Conservation (phyloP, 2,888 invertebrate genomes). For the Chrysolina americana region DNA sequence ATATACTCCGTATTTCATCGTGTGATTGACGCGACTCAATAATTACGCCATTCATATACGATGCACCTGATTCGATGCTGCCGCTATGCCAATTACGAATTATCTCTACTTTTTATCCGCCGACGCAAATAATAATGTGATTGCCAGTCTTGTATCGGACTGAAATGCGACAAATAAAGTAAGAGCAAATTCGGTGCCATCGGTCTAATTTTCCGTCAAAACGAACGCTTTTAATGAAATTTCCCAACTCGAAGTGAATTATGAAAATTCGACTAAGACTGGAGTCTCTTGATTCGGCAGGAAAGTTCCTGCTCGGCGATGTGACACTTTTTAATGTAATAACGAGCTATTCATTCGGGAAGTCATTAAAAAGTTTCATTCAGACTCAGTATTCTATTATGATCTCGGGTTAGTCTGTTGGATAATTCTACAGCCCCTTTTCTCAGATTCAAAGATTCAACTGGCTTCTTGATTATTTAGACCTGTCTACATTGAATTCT, state of each 20-base stretch:
- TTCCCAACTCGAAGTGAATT: neutral
- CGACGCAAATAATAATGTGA: neutral
- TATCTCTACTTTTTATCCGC: neutral
- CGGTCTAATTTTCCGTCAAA: neutral
- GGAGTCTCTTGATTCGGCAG: neutral
- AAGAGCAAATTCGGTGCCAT: neutral
- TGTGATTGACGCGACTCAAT: no score
- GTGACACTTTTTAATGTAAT: neutral
- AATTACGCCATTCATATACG: neutral
- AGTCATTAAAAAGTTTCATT: neutral
- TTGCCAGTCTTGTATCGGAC: neutral
- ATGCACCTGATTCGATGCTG: neutral
- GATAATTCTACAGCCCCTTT: neutral
- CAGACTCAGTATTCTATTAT: neutral
- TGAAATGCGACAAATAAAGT: neutral
- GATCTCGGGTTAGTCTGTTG: neutral
- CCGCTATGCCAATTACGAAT: neutral
- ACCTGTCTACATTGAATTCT: no score
- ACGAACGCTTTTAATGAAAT: neutral
- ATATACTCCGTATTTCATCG: no score
- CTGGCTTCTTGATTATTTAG: no score
- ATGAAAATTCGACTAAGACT: neutral
- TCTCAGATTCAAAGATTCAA: neutral
- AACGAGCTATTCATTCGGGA: neutral
- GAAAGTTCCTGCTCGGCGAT: no score